These are phyloP conservation scores for Nipponia nippon DNA, from an alignment of 2,113 vertebrate genomes.

Conservation along the genomic window DNA sequence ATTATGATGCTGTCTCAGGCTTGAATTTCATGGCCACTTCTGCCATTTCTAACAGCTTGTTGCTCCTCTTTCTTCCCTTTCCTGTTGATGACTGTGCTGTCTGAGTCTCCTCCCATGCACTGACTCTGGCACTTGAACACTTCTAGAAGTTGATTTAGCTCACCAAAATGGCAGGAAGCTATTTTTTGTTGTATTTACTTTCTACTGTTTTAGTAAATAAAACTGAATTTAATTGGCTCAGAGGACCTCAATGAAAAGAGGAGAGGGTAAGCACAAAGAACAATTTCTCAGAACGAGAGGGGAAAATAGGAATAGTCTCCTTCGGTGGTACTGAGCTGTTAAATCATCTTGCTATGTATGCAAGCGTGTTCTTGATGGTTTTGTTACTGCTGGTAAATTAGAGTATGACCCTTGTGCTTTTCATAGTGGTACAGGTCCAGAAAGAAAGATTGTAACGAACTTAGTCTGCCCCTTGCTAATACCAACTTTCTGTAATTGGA, in stretches of 20 bases:
- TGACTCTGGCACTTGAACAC: background rate
- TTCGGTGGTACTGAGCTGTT: background rate
- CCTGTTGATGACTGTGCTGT: background rate
- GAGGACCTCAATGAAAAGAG: background rate
- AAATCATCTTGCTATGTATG: background rate
- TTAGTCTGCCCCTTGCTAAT: background rate
- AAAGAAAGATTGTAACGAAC: background rate
- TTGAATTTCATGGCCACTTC: background rate
- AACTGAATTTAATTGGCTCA: background rate
- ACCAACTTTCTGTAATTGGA: background rate
- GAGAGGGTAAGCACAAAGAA: background rate
- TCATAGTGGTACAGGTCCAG: background rate
- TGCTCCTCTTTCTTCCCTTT: conserved; percentile 7
- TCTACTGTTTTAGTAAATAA: background rate
- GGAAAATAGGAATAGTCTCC: background rate
- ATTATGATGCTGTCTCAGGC: background rate
- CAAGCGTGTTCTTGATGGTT: background rate
- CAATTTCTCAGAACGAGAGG: background rate
- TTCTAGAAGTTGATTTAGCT: background rate
- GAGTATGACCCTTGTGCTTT: background rate
- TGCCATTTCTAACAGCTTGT: background rate
- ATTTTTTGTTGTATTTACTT: background rate
- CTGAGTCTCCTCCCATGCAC: background rate
- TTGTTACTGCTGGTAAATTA: background rate
- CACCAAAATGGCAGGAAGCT: background rate